These are phyloP conservation scores for Gambelia wislizenii DNA, from an alignment of 2,797 vertebrate genomes.

Conservation along the genomic window DNA sequence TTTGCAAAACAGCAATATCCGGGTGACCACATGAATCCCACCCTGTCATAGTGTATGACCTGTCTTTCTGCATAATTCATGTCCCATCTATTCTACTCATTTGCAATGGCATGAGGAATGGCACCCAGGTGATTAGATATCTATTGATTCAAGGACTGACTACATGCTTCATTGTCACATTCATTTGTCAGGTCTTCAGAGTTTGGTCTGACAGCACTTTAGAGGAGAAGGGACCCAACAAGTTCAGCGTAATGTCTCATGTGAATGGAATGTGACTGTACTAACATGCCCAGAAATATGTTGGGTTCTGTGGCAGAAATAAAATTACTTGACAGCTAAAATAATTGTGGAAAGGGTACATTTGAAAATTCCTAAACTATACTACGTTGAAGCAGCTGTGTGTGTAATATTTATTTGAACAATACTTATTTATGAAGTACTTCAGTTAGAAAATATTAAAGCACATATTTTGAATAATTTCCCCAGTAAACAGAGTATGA, in stretches of 20 bases:
- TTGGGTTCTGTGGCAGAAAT: background rate
- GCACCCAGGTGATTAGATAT: too few relatives aligned
- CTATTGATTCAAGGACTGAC: background rate
- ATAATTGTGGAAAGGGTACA: background rate
- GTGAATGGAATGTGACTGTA: background rate
- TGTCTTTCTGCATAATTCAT: background rate
- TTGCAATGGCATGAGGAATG: background rate
- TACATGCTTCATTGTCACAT: background rate
- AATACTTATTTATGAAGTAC: background rate
- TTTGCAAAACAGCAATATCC: background rate
- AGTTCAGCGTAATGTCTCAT: background rate
- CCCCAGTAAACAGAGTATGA: background rate
- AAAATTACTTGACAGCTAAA: background rate
- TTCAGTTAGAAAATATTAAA: background rate
- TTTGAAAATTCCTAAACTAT: background rate
- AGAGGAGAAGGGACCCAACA: background rate
- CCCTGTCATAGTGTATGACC: background rate
- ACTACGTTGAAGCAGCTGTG: too few relatives aligned
- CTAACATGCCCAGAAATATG: background rate
- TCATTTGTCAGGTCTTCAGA: background rate
- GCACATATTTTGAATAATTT: background rate
- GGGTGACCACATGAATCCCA: background rate
- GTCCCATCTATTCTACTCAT: background rate
- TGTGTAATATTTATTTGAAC: background rate
- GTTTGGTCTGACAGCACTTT: background rate